Conservation (phyloP, 1,140 invertebrate species). For the Globodera ellingtonae region DNA sequence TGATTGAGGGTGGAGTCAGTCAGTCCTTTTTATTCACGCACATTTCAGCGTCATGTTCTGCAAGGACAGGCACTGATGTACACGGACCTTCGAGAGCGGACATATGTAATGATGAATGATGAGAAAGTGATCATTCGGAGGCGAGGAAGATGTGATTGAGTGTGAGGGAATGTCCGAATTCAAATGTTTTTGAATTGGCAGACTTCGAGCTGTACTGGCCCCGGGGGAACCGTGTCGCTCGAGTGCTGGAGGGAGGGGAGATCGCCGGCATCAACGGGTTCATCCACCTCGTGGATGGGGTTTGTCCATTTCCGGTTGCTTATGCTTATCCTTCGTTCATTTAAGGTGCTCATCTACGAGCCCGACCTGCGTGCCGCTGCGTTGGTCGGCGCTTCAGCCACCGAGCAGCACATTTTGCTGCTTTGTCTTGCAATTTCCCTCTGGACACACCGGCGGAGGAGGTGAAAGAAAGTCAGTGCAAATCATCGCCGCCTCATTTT, state of each 20-base stretch:
- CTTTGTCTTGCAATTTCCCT: slow-evolving; percentile 2
- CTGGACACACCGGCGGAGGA: not conserved
- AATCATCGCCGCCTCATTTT: too few species aligned
- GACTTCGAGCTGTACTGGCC: slow-evolving; percentile 65
- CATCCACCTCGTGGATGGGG: slow-evolving; percentile 56
- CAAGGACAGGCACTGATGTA: slow-evolving; percentile 65
- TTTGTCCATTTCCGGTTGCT: not conserved
- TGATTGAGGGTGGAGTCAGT: not conserved
- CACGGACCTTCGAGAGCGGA: slow-evolving; percentile 61
- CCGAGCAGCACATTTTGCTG: not conserved
- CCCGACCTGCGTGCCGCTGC: slow-evolving; percentile 48
- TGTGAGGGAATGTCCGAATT: not conserved
- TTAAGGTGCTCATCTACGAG: slow-evolving; percentile 52
- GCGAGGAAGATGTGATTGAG: slow-evolving; percentile 60
- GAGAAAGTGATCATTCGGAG: slow-evolving; percentile 64
- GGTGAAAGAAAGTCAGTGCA: not conserved
- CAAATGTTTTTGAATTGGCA: slow-evolving; percentile 32
- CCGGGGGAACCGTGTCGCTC: slow-evolving; percentile 60
- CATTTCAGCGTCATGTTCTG: slow-evolving; percentile 50
- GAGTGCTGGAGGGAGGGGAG: slow-evolving; percentile 62
- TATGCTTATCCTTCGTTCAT: not conserved
- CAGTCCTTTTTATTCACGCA: not conserved
- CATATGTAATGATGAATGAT: slow-evolving; percentile 65
- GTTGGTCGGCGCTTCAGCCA: not conserved
- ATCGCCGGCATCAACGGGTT: slow-evolving; percentile 65